Evolutionary conservation across 2,888 invertebrate species (phyloP), one percentile per base, ranked within the genome.

Genomic region (Eilema sororculum): DNA sequence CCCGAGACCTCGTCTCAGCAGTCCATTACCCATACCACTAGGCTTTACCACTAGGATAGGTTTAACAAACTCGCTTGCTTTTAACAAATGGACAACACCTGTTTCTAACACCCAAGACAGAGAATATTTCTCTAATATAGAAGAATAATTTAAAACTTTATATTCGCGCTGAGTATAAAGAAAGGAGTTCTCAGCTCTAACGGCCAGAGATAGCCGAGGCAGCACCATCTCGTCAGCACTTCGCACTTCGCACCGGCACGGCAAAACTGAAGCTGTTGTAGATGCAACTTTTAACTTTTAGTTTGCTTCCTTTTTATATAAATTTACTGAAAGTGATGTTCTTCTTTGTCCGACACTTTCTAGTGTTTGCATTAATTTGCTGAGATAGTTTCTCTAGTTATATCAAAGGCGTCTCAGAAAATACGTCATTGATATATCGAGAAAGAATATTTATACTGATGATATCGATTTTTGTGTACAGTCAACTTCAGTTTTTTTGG

Each of bases 201-300:
- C 8, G 52, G n/a, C 52, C 8, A n/a, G n/a, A 52, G n/a, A 52
- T 52, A 52, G 8, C n/a, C 20, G 52, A 52, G 20, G 52, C 2
- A 52, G 52, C n/a, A 52, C 6, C 52, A n/a, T 52, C 52, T 52
- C 52, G n/a, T 3, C 52, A 52, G 52, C n/a, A n/a, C 52, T 28
- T 28, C 4, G n/a, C n/a, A 46, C 46, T 41, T 37, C 4, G 52
- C 52, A 6, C n/a, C n/a, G 9, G 52, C 20, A 20, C 41, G 16
- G 16, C 9, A 20, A 46, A 46, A 46, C 5, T 20, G 46, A 52
- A 52, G n/a, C 9, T 46, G 52, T n/a, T 46, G 46, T 20, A 20
- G 52, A n/a, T 52, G 52, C n/a, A 52, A 52, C 52, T 52, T 52
- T 52, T n/a, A n/a, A n/a, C n/a, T n/a, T 52, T 52, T 52, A 52